Evolutionary conservation across 2,797 vertebrate genomes (phyloP).

Genomic region (Thripadectes ignobilis): DNA sequence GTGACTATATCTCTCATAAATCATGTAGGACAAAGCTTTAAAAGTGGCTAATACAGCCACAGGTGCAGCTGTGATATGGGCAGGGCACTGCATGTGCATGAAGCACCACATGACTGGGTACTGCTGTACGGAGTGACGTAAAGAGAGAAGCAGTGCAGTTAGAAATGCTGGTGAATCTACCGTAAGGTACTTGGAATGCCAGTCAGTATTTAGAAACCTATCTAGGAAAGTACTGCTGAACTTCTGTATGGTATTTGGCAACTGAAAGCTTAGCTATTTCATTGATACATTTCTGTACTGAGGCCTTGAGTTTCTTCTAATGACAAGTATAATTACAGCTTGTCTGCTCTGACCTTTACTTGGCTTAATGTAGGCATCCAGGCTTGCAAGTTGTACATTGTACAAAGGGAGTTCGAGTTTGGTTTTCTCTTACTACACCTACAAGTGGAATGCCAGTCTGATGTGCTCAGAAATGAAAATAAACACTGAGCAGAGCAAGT

Average conservation of each 20-base stretch:
- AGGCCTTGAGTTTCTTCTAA: neutral
- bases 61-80: neutral
- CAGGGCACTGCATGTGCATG: neutral
- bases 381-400: slow-evolving; percentile 12
- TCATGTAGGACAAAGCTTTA: neutral
- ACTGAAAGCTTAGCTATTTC: neutral
- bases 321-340: neutral
- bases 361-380: slow-evolving; percentile 42
- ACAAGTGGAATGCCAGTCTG: slow-evolving; percentile 35
- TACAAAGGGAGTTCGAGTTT: neutral
- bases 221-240: neutral
- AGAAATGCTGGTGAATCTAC: neutral
- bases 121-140: neutral
- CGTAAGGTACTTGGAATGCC: neutral
- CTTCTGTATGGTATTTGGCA: neutral
- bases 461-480: slow-evolving; percentile 47
- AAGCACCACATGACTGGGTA: neutral
- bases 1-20: neutral
- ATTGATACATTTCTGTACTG: neutral
- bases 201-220: neutral
- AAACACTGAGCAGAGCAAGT: neutral
- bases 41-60: neutral
- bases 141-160: neutral
- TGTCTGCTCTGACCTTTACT: slow-evolving; percentile 46
- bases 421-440: slow-evolving; percentile 55